A percentile compares a stretch with the other conserved stretches of the same genome.
Conservation (phyloP, 2,113 vertebrate genomes). For the Cromileptes altivelis region DNA sequence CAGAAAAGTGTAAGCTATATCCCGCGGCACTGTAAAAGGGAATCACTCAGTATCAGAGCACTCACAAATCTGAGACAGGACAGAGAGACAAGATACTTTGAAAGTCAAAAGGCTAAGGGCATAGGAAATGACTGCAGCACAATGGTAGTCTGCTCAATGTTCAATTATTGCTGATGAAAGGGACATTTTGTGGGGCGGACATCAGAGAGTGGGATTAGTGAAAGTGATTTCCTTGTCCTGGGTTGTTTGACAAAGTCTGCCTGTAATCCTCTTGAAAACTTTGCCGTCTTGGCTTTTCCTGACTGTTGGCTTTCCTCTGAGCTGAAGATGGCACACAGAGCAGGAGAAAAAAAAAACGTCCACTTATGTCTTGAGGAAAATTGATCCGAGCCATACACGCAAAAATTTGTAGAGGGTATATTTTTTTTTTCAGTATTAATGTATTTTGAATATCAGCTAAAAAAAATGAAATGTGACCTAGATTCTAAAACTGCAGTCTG, state of each 20-base stretch:
- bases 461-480: background rate
- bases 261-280: constrained; percentile 80
- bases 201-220: constrained; percentile 82
- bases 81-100: constrained; percentile 60
- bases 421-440: background rate
- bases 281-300: constrained; percentile 61
- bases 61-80: constrained; percentile 50
- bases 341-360: constrained; percentile 5
- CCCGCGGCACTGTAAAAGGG: background rate
- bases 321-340: constrained; percentile 37
- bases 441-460: background rate
- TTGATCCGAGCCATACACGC: constrained; percentile 14
- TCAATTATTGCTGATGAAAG: constrained; percentile 86
- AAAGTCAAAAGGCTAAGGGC: constrained; percentile 74
- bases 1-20: background rate
- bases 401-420: background rate
- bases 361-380: constrained; percentile 2
- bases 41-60: constrained; percentile 25
- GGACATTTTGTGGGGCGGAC: constrained; percentile 79
- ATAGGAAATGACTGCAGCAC: constrained; percentile 61
- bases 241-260: constrained; percentile 80
- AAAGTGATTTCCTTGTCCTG: constrained; percentile 78
- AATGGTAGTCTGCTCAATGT: constrained; percentile 73
- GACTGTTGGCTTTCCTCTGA: constrained; percentile 51
- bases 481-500: constrained; percentile 1